phyloP scores from a whole-genome alignment of 1,140 invertebrate species.

The Lerema accius region DNA sequence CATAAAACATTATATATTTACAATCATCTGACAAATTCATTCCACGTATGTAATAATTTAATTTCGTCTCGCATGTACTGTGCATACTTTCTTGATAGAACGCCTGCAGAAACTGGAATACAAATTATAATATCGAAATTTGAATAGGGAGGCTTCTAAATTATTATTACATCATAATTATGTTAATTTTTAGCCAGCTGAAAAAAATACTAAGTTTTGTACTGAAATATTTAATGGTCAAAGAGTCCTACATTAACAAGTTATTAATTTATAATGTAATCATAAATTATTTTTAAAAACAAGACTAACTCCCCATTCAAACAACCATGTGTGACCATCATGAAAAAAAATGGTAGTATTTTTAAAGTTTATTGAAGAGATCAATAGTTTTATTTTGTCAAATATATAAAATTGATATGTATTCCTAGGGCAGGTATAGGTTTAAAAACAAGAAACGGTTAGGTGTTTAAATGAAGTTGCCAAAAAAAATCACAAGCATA shows the following conservation, averaged over 20 bases:
- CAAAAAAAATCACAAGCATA: constrained; percentile 32
- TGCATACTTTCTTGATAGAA: constrained; percentile 42
- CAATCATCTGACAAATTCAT: constrained; percentile 75
- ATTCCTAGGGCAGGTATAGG: constrained; percentile 50
- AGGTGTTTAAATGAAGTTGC: constrained; percentile 27
- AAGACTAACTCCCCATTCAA: constrained; percentile 34
- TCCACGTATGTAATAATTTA: constrained; percentile 73
- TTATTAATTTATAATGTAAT: neutral
- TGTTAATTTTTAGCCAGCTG: neutral
- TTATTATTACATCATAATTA: neutral
- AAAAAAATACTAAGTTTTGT: neutral
- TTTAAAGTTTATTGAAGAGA: constrained; percentile 51
- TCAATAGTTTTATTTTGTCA: constrained; percentile 54
- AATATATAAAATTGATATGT: constrained; percentile 75
- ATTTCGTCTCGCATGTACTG: constrained; percentile 67
- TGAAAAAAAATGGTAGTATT: constrained; percentile 27
- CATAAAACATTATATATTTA: constrained; percentile 79
- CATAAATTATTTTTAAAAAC: neutral
- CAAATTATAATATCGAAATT: constrained; percentile 4
- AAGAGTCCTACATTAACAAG: neutral
- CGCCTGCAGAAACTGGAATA: neutral
- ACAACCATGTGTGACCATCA: constrained; percentile 53
- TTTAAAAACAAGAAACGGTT: constrained; percentile 34
- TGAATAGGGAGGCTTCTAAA: neutral
- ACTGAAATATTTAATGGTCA: neutral